Evolutionary conservation across 2,888 invertebrate genomes (phyloP).

Genomic region (Mantis religiosa): DNA sequence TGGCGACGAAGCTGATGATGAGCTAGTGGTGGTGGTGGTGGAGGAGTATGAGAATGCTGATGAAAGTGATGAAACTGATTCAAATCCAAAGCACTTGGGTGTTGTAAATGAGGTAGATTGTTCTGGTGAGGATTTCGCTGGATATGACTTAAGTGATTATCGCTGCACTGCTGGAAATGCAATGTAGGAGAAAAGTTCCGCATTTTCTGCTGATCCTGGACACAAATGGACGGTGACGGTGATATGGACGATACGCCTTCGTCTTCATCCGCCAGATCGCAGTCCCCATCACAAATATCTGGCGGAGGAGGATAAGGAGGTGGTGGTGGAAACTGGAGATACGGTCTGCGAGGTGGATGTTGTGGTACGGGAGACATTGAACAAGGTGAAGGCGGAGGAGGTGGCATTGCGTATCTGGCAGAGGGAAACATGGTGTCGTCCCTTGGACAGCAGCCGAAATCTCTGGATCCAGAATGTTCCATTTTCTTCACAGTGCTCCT

Average conservation of each 20-base stretch:
- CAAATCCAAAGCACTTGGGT: neutral
- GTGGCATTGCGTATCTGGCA: conserved; percentile 16
- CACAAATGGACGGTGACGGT: conserved; percentile 38
- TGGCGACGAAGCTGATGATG: neutral
- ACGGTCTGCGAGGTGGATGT: conserved; percentile 33
- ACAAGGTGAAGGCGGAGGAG: conserved; percentile 3
- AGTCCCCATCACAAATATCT: neutral
- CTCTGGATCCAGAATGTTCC: neutral
- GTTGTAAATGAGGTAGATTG: neutral
- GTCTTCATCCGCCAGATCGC: neutral
- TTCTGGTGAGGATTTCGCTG: neutral
- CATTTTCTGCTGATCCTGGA: conserved; percentile 34
- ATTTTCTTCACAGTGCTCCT: neutral
- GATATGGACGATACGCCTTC: conserved; percentile 21
- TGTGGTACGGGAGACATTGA: conserved; percentile 10
- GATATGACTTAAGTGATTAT: neutral
- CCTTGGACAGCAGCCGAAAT: neutral
- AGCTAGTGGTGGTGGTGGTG: too few species aligned
- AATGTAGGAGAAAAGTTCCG: neutral
- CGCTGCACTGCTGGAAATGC: neutral
- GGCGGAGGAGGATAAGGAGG: conserved; percentile 63
- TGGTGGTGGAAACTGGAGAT: conserved; percentile 70
- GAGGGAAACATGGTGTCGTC: neutral
- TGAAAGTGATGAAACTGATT: neutral
- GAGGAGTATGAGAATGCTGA: neutral